phyloP scores from a whole-genome alignment of 2,113 vertebrate species.

The Peucedramus taeniatus region DNA sequence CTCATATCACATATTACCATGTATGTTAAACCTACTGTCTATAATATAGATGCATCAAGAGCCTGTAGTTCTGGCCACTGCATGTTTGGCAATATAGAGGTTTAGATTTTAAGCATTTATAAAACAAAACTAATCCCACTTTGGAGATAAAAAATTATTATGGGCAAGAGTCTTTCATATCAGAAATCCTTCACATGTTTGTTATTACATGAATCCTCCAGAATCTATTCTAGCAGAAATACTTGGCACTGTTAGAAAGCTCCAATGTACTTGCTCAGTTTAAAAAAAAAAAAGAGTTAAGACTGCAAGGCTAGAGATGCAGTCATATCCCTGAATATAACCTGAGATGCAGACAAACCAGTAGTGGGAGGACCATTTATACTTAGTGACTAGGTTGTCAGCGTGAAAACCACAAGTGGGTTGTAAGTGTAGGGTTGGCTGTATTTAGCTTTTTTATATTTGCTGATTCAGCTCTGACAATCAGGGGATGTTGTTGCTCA shows the following conservation, averaged over 20 bases:
- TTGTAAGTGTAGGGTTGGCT: constrained; percentile 72
- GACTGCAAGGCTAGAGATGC: constrained; percentile 27
- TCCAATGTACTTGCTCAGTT: constrained; percentile 31
- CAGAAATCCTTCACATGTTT: constrained; percentile 36
- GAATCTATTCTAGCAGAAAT: constrained; percentile 25
- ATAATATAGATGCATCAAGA: background rate
- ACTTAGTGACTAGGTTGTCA: constrained; percentile 67
- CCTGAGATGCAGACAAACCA: constrained; percentile 66
- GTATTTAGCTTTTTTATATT: constrained; percentile 62
- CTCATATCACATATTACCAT: background rate
- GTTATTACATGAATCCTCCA: constrained; percentile 15
- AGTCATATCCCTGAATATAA: constrained; percentile 59
- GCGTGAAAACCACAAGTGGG: constrained; percentile 74
- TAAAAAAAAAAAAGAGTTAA: background rate
- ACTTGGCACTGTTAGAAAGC: constrained; percentile 31
- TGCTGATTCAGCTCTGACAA: constrained; percentile 74
- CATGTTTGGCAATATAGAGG: background rate
- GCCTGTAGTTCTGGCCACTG: background rate
- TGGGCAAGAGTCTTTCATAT: background rate
- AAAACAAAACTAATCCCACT: background rate
- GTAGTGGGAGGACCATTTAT: constrained; percentile 73
- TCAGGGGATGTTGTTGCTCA: constrained; percentile 62
- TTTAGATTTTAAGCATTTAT: background rate
- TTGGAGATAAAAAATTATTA: background rate
- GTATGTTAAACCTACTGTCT: background rate